A percentile compares a stretch with the other conserved stretches of the same genome.
Evolutionary conservation across 2,797 vertebrate species (phyloP).

Genomic region (Heterohyrax brucei): DNA sequence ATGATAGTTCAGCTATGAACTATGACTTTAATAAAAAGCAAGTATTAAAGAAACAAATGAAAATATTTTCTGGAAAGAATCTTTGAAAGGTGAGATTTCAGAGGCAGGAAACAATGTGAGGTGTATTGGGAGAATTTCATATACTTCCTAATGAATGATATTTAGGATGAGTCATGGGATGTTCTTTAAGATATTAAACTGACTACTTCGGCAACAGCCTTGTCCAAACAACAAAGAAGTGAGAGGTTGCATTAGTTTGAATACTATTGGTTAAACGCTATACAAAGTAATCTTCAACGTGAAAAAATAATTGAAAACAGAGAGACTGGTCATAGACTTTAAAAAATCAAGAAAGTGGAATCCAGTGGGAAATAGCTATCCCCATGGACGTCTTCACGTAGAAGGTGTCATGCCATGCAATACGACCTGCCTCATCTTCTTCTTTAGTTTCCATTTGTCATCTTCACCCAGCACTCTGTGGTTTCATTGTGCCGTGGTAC

Average conservation of each 20-base stretch:
- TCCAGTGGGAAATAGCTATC: neutral
- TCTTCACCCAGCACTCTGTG: neutral
- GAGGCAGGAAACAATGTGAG: neutral
- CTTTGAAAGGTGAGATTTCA: neutral
- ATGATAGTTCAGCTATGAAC: neutral
- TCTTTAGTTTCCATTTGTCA: neutral
- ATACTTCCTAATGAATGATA: neutral
- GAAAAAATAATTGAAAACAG: neutral
- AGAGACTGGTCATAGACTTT: neutral
- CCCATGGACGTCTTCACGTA: neutral
- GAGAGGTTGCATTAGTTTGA: neutral
- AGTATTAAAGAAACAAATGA: neutral
- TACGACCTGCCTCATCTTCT: neutral
- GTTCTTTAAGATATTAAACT: neutral
- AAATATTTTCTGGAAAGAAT: neutral
- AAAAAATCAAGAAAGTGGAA: neutral
- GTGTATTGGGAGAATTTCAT: neutral
- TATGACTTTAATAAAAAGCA: neutral
- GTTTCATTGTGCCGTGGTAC: neutral
- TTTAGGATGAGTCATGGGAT: neutral
- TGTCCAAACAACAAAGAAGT: neutral
- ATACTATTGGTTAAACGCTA: neutral
- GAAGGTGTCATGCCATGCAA: neutral
- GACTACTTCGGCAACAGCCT: neutral
- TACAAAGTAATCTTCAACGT: neutral